Percentiles rank a stretch among this genome's conserved stretches.
Conservation (phyloP, 2,113 vertebrate genomes). For the Austrofundulus limnaeus region DNA sequence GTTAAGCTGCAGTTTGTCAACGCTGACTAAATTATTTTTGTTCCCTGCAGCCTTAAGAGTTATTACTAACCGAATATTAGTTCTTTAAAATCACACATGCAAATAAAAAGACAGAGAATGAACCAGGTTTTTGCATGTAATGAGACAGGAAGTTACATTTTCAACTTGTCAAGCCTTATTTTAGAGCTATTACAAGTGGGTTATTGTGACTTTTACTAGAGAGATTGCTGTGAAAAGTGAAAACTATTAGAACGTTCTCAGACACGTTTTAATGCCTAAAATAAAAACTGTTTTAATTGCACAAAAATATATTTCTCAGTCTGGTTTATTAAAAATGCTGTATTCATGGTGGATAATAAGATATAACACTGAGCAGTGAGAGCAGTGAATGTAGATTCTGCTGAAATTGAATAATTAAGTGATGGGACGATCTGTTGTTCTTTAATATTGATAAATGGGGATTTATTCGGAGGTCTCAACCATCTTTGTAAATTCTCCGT, state of each 20-base stretch:
- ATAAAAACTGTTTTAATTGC: not conserved
- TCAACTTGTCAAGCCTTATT: not conserved
- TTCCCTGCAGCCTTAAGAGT: not conserved
- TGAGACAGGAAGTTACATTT: not conserved
- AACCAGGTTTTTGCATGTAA: too few species aligned
- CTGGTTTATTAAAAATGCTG: not conserved
- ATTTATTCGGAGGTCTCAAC: too few species aligned
- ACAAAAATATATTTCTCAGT: not conserved
- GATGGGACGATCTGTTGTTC: not conserved
- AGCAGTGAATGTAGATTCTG: not conserved
- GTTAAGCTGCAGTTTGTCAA: slow-evolving; percentile 32
- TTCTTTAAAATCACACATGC: slow-evolving; percentile 7
- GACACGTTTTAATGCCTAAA: not conserved
- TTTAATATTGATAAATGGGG: not conserved
- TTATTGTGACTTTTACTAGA: too few species aligned
- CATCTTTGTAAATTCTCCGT: not conserved
- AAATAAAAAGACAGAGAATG: not conserved
- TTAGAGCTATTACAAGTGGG: not conserved
- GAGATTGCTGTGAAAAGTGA: too few species aligned
- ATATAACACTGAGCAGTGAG: not conserved
- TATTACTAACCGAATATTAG: not conserved
- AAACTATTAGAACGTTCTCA: not conserved
- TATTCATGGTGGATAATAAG: not conserved
- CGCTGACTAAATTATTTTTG: slow-evolving; percentile 19
- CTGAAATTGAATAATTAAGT: not conserved